Base-by-base conservation (phyloP, 2,797 vertebrate genomes). In the Falco columbarius region DNA sequence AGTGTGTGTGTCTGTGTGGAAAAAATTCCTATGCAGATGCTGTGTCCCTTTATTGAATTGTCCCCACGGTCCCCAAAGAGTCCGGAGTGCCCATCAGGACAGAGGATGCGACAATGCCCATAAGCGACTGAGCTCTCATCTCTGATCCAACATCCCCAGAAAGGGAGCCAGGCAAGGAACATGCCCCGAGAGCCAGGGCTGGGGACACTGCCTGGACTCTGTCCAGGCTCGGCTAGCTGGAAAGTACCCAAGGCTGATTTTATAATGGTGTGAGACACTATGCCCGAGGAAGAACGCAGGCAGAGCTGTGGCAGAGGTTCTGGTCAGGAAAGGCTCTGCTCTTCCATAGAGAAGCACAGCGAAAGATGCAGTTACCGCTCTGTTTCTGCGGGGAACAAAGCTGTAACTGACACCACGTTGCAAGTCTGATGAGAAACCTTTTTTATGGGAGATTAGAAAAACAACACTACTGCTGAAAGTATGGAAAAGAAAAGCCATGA, bases 1-100 rank as follows among this genome's bases (percentile, higher is more conserved):
- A 94, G 56, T 3, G 52, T 7, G 7, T 89, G 44, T 88, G 68
- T 86, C 75, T 90, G 67, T 66, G 86, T 91, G 83, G 79, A 95
- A 96, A 95, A 96, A 92, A 94, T 91, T 96, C 95, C 92, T 81
- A 21, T 30, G 77, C 84, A 91, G 79, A 62, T 3, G 3, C 73
- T 76, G 49, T 32, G 58, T 77, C 81, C 61, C 61, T 92, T 94
- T 81, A 95, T 44, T 96, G 75, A 97, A 93, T 93, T 92, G 90
- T 92, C 77, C 77, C 80, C 52, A 3, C 1, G 36, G 91, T 96
- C 63, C 88, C 92, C 77, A 51, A 95, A 91, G 81, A 52, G 77
- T 63, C 90, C 88, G 65, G 63, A 77, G 61, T 19, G 67, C 61
- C 10, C 20, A 76, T 91, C 77, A 87, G 72, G 77, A 86, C 59